A percentile compares a stretch with the other conserved stretches of the same genome.
phyloP scores from a whole-genome alignment of 2,888 invertebrate genomes.

The Coecobrya sp. region DNA sequence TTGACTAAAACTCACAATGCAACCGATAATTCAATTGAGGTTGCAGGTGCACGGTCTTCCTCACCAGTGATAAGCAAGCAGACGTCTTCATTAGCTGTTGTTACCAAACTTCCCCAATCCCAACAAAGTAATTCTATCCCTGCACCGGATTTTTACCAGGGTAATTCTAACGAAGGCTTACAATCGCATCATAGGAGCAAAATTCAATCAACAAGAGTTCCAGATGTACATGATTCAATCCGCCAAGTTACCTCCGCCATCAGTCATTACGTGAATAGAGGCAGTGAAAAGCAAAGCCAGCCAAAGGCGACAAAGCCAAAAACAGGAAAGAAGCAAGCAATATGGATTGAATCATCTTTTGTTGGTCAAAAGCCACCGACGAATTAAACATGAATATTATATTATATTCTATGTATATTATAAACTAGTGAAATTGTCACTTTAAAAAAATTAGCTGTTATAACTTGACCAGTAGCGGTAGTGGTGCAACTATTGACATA shows the following conservation, averaged over 20 bases:
- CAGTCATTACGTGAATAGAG: slow-evolving; percentile 84
- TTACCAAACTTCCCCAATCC: slow-evolving; percentile 74
- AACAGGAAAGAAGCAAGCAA: slow-evolving; percentile 87
- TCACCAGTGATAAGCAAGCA: slow-evolving; percentile 69
- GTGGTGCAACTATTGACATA: not conserved
- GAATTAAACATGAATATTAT: slow-evolving; percentile 54
- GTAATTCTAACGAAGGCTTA: slow-evolving; percentile 41
- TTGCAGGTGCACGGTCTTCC: slow-evolving; percentile 72
- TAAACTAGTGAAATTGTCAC: not conserved
- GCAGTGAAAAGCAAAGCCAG: slow-evolving; percentile 75
- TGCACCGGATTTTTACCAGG: slow-evolving; percentile 63
- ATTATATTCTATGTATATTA: not conserved
- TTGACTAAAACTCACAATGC: slow-evolving; percentile 69
- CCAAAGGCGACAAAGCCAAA: slow-evolving; percentile 76
- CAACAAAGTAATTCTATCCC: slow-evolving; percentile 63
- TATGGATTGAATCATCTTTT: slow-evolving; percentile 98
- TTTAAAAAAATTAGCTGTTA: not conserved
- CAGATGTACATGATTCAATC: slow-evolving; percentile 91
- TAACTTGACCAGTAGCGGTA: slow-evolving; percentile 31
- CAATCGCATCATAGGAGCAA: slow-evolving; percentile 38
- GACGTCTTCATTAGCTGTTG: slow-evolving; percentile 74
- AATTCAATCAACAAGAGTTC: slow-evolving; percentile 53
- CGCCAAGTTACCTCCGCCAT: slow-evolving; percentile 96
- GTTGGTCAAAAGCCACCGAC: slow-evolving; percentile 92
- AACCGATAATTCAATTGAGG: slow-evolving; percentile 44